phyloP scores from a whole-genome alignment of 2,888 invertebrate species.

The Erebia aethiops region DNA sequence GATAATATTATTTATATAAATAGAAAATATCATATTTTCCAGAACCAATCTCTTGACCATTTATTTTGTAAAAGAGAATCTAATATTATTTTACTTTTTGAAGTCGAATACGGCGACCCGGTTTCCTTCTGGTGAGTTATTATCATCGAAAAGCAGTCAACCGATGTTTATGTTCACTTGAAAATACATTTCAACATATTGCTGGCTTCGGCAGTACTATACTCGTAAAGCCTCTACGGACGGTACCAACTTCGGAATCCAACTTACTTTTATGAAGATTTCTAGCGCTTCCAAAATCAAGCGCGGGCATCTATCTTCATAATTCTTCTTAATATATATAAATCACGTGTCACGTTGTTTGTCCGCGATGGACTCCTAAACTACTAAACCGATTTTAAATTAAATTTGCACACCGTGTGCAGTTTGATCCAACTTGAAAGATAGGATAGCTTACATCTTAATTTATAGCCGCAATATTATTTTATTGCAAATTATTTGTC shows the following conservation, averaged over 20 bases:
- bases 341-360: no score
- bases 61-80: conserved; percentile 4
- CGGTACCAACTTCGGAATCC: background rate
- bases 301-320: background rate
- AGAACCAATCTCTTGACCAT: background rate
- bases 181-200: conserved; percentile 25
- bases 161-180: conserved; percentile 18
- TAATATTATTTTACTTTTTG: conserved; percentile 16
- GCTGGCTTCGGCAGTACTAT: conserved; percentile 18
- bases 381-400: no score
- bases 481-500: no score
- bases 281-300: background rate
- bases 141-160: conserved; percentile 25
- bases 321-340: no score
- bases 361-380: no score
- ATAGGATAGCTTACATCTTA: no score
- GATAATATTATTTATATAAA: no score
- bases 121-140: conserved; percentile 20
- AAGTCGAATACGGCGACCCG: conserved; percentile 17
- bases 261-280: background rate
- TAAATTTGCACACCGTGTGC: no score
- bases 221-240: conserved; percentile 9
- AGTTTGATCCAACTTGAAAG: no score
- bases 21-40: no score
- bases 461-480: no score